Evolutionary conservation across 1,140 invertebrate genomes (phyloP).

Genomic region (Hormaphis cornu): DNA sequence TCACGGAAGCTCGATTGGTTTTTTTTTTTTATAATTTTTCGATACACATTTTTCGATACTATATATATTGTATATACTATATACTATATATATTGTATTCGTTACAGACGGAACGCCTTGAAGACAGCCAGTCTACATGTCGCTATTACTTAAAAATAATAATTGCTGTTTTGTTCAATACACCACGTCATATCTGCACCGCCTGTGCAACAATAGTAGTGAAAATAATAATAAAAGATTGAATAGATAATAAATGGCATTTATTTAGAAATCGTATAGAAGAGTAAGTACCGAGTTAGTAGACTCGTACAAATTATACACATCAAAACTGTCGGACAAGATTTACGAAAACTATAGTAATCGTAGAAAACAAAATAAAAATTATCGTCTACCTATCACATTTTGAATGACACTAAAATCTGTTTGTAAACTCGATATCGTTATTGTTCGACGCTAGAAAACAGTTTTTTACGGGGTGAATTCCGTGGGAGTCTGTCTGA

Average conservation of each 20-base stretch:
- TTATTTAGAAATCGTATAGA: slow-evolving; percentile 7
- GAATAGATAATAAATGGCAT: slow-evolving; percentile 1
- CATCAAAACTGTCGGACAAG: background rate
- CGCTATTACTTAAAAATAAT: background rate
- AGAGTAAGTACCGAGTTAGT: background rate
- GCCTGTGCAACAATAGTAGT: too few species aligned
- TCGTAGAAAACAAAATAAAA: background rate
- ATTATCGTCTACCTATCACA: too few species aligned
- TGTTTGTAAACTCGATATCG: too few species aligned
- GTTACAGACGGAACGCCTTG: slow-evolving; percentile 2
- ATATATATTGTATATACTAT: too few species aligned
- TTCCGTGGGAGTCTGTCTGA: too few species aligned
- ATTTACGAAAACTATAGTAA: background rate
- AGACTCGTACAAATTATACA: background rate
- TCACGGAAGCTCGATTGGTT: background rate
- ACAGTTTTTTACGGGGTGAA: too few species aligned
- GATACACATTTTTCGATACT: too few species aligned
- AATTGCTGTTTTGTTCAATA: background rate
- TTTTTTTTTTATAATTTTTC: background rate
- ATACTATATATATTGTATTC: too few species aligned
- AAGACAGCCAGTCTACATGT: background rate
- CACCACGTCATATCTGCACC: too few species aligned
- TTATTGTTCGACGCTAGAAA: too few species aligned
- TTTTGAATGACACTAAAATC: too few species aligned
- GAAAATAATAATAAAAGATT: too few species aligned